phyloP scores from a whole-genome alignment of 2,888 invertebrate species.

The Cataglyphis rosenhaueri region DNA sequence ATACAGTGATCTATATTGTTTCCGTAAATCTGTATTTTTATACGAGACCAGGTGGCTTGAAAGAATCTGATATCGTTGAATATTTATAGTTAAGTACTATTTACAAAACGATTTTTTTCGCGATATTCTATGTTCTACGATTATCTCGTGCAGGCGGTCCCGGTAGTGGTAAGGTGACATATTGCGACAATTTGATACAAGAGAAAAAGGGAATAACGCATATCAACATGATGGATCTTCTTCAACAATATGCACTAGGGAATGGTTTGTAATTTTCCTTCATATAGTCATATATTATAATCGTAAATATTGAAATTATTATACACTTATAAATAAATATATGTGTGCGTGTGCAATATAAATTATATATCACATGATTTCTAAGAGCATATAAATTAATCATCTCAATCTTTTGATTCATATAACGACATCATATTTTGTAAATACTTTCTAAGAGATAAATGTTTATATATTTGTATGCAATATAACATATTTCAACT shows the following conservation, averaged over 20 bases:
- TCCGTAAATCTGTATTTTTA: neutral
- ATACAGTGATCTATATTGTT: neutral
- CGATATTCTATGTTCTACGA: neutral
- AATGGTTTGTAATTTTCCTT: constrained; percentile 89
- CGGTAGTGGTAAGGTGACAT: constrained; percentile 99
- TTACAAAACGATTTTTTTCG: neutral
- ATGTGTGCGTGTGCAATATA: neutral
- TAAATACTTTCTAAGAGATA: neutral
- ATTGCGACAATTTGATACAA: constrained; percentile 96
- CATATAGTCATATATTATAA: neutral
- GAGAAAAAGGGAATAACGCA: constrained; percentile 94
- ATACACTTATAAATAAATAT: neutral
- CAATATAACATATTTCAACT: neutral
- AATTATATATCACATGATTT: neutral
- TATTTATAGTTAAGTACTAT: constrained; percentile 1
- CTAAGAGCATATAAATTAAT: neutral
- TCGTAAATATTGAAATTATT: neutral
- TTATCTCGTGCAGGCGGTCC: constrained; percentile 91
- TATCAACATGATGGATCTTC: constrained; percentile 96
- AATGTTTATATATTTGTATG: neutral
- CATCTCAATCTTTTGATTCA: neutral
- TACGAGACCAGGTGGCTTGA: neutral
- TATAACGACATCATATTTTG: neutral
- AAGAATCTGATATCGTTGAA: neutral
- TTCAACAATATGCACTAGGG: constrained; percentile 95